Conservation (phyloP, 1,140 invertebrate genomes). For the Bilobella aurantiaca region DNA sequence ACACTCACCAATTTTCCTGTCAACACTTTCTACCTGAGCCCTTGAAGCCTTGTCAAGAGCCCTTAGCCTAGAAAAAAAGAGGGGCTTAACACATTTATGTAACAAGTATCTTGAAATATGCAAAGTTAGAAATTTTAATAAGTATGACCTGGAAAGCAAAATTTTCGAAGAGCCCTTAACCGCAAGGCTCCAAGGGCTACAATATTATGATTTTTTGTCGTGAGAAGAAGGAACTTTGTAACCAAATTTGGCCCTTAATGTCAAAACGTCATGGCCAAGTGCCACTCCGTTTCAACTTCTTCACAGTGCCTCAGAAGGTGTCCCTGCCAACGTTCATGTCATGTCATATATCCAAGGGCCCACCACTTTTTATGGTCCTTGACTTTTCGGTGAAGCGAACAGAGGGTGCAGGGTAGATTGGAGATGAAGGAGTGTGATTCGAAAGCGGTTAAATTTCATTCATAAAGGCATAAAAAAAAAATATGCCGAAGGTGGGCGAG, state of each 20-base stretch:
- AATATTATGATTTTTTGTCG: too few species aligned
- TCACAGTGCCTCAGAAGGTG: background rate
- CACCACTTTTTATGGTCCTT: background rate
- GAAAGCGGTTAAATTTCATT: background rate
- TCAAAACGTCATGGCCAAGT: slow-evolving; percentile 33
- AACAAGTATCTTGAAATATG: background rate
- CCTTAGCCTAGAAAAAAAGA: too few species aligned
- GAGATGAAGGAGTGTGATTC: background rate
- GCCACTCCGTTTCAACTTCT: slow-evolving; percentile 31
- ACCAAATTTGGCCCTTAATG: slow-evolving; percentile 33
- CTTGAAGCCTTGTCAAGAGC: background rate
- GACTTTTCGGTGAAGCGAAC: background rate
- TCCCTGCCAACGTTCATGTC: too few species aligned
- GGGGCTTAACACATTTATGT: too few species aligned
- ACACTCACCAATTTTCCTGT: too few species aligned
- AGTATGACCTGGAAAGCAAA: background rate
- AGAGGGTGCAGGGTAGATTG: background rate
- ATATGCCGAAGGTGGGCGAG: background rate
- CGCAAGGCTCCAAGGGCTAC: too few species aligned
- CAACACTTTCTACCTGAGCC: background rate
- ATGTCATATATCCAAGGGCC: too few species aligned
- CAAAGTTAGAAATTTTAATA: background rate
- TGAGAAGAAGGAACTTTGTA: background rate
- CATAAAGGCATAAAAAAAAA: slow-evolving; percentile 2
- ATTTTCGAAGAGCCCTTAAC: background rate